A percentile compares a stretch with the other conserved stretches of the same genome.
Conservation (phyloP, 2,113 vertebrate species). For the Leptodactylus fuscus region DNA sequence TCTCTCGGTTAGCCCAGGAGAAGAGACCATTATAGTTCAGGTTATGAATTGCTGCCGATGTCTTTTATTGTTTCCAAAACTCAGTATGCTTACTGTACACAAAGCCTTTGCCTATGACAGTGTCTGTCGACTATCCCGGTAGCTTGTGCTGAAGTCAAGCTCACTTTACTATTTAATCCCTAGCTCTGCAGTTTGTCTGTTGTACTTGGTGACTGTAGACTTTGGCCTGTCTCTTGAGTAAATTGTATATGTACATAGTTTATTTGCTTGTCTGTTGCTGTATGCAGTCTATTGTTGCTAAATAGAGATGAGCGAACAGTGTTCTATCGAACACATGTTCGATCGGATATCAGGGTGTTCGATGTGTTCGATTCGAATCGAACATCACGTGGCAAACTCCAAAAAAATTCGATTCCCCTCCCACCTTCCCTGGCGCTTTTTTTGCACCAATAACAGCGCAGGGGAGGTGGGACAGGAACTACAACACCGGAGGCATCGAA, state of each 20-base stretch:
- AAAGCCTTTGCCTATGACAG: constrained; percentile 5
- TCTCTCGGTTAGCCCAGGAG: too few relatives aligned
- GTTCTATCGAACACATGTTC: too few relatives aligned
- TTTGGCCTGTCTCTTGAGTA: constrained; percentile 18
- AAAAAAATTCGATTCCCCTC: too few relatives aligned
- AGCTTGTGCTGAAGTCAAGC: not conserved
- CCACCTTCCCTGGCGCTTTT: too few relatives aligned
- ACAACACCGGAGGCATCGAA: too few relatives aligned
- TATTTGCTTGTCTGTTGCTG: not conserved
- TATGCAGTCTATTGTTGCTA: not conserved
- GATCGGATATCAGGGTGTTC: too few relatives aligned
- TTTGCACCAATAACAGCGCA: too few relatives aligned
- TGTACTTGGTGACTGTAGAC: not conserved
- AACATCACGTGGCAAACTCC: too few relatives aligned
- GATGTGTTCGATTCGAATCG: too few relatives aligned
- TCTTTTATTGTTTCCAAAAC: constrained; percentile 25
- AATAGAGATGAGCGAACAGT: too few relatives aligned
- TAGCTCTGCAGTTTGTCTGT: not conserved
- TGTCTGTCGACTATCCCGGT: not conserved
- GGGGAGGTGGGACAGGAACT: too few relatives aligned
- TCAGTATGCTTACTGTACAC: constrained; percentile 27
- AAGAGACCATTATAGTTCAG: too few relatives aligned
- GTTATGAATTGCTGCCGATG: not conserved
- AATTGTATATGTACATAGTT: not conserved
- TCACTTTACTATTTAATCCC: constrained; percentile 12